Percentiles rank a stretch among this genome's conserved stretches.
Conservation (phyloP, 2,888 invertebrate species). For the Megaustenia siamemsis region DNA sequence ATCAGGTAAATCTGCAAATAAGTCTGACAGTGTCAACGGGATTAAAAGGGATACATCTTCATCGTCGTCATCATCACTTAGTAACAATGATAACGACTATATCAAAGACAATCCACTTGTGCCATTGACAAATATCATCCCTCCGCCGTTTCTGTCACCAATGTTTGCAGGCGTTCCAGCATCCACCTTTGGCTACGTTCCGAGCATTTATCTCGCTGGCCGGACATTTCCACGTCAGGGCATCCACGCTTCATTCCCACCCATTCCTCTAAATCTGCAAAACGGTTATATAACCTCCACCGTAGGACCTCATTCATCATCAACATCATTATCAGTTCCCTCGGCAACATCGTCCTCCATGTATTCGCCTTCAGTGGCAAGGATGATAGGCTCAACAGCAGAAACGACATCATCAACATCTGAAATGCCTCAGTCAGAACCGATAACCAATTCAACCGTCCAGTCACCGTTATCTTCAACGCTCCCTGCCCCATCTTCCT, state of each 20-base stretch:
- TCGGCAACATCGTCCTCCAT: conserved; percentile 17
- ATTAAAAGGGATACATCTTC: conserved; percentile 34
- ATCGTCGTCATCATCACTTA: conserved; percentile 29
- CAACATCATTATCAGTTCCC: conserved; percentile 17
- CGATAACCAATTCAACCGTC: neutral
- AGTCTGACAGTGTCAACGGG: neutral
- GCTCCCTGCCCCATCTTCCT: neutral
- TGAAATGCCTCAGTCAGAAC: neutral
- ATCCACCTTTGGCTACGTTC: conserved; percentile 52
- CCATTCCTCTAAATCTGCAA: conserved; percentile 40
- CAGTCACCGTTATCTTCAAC: neutral
- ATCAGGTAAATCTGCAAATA: neutral
- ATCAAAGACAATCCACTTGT: conserved; percentile 2
- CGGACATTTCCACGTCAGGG: conserved; percentile 39
- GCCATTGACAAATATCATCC: conserved; percentile 1
- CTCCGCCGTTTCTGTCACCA: conserved; percentile 43
- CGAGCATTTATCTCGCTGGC: conserved; percentile 52
- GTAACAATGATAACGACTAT: conserved; percentile 1
- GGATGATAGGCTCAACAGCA: conserved; percentile 3
- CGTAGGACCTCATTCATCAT: neutral
- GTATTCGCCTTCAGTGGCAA: neutral
- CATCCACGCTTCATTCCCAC: conserved; percentile 46
- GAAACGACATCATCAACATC: neutral
- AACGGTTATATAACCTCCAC: conserved; percentile 40
- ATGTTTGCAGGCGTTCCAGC: conserved; percentile 47